phyloP scores from a whole-genome alignment of 2,113 vertebrate genomes.

The Sturnira hondurensis region DNA sequence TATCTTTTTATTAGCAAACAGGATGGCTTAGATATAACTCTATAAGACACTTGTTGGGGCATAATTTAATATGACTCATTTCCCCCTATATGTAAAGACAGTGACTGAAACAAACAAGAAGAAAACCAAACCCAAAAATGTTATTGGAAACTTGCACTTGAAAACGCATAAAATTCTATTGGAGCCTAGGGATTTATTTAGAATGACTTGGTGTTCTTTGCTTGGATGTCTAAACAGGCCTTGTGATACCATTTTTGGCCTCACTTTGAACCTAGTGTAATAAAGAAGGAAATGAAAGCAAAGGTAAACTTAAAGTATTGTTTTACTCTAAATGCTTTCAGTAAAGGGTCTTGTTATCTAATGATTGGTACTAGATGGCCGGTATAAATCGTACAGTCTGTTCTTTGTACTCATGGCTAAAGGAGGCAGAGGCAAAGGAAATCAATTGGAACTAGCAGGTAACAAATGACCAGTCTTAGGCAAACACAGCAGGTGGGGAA shows the following conservation, averaged over 20 bases:
- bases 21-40: conserved; percentile 58
- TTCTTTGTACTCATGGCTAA: conserved; percentile 76
- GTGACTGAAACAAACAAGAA: conserved; percentile 51
- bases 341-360: conserved; percentile 86
- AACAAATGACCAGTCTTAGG: conserved; percentile 86
- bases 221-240: conserved; percentile 73
- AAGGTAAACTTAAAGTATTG: conserved; percentile 86
- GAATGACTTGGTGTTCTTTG: conserved; percentile 71
- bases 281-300: conserved; percentile 83
- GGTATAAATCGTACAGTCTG: conserved; percentile 84
- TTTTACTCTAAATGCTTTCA: conserved; percentile 86
- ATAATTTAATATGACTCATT: conserved; percentile 67
- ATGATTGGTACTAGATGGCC: conserved; percentile 86
- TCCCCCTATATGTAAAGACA: conserved; percentile 64
- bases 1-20: conserved; percentile 67
- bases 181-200: conserved; percentile 71
- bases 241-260: conserved; percentile 78
- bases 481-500: conserved; percentile 79
- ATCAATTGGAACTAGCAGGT: conserved; percentile 87
- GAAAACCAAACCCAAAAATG: conserved; percentile 52
- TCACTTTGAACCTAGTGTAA: conserved; percentile 82
- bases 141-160: conserved; percentile 53
- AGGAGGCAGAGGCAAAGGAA: conserved; percentile 83
- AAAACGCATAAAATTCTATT: neutral
- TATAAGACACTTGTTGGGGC: conserved; percentile 40